Conservation (phyloP, 2,797 vertebrate species). For the Eupleurogrammus muticus region DNA sequence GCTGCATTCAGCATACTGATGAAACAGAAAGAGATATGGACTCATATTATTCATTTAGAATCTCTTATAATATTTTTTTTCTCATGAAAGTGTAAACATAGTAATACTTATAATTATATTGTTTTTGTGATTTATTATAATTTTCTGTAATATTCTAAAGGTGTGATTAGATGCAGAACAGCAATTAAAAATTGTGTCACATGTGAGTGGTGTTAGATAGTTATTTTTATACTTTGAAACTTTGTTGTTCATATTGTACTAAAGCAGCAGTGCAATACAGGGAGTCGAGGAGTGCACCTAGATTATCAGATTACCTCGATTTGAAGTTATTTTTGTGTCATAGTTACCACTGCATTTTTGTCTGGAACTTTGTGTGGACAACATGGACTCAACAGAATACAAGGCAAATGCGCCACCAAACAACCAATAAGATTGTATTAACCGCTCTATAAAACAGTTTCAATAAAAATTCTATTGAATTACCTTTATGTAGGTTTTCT, state of each 20-base stretch:
- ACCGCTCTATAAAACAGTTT: neutral
- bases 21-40: neutral
- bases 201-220: too few relatives aligned
- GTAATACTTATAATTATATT: neutral
- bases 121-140: neutral
- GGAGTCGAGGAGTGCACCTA: neutral
- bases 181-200: neutral
- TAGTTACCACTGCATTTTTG: slow-evolving; percentile 23
- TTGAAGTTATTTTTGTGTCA: slow-evolving; percentile 8
- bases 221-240: too few relatives aligned
- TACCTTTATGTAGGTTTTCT: neutral
- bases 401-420: slow-evolving; percentile 5
- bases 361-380: neutral
- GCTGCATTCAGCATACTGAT: neutral
- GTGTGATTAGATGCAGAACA: neutral
- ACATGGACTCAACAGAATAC: neutral
- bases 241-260: too few relatives aligned
- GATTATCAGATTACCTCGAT: too few relatives aligned
- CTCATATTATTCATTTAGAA: neutral
- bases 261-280: too few relatives aligned
- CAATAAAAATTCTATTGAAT: neutral
- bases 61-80: neutral
- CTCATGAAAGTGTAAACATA: too few relatives aligned
- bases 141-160: neutral
- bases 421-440: neutral